Base-by-base conservation (phyloP, 2,113 vertebrate species). In the Camarhynchus parvulus region DNA sequence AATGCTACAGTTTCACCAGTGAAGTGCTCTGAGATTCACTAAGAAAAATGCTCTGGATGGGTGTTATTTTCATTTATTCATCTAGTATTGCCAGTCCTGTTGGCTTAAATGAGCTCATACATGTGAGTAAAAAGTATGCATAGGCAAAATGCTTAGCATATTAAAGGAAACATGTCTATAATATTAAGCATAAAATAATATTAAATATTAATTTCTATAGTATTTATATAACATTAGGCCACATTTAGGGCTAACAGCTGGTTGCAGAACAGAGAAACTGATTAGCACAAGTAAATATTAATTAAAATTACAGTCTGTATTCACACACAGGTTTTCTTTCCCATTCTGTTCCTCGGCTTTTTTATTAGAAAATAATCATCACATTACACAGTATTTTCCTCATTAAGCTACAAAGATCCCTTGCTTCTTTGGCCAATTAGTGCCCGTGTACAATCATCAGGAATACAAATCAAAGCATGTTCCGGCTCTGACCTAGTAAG, bases 401-500 rank as follows among this genome's bases (percentile, higher is more conserved):
- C 78, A 90, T 64, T 91, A 95, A 86, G 73, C 61, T 41, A 73
- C 89, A 86, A 62, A 95, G 91, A 94, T 94, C 67, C 64, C 46
- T 88, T 82, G 94, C 89, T 39, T 72, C 92, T 88, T 85, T 56
- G 94, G 87, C 88, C 94, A 93, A 94, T 95, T 86, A 94, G 77
- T 72, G 69, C 81, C 83, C n/a, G 2, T 50, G 37, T 58, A 76
- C 44, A 80, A 89, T 25, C 91, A 94, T 49, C 63, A 87, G 73
- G 92, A 96, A 93, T 47, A 97, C 95, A 97, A 97, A 96, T 79
- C 92, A 84, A 93, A 87, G 64, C 3, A 14, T 83, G 79, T 83
- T 72, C 80, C 79, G 85, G 94, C 80, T 73, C 95, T 47, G 42
- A 95, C 89, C 88, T 81, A 90, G 86, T 37, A 50, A 93, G 88